Evolutionary conservation across 2,888 invertebrate species (phyloP), one percentile per base, ranked within the genome.

Genomic region (Phortica magna): DNA sequence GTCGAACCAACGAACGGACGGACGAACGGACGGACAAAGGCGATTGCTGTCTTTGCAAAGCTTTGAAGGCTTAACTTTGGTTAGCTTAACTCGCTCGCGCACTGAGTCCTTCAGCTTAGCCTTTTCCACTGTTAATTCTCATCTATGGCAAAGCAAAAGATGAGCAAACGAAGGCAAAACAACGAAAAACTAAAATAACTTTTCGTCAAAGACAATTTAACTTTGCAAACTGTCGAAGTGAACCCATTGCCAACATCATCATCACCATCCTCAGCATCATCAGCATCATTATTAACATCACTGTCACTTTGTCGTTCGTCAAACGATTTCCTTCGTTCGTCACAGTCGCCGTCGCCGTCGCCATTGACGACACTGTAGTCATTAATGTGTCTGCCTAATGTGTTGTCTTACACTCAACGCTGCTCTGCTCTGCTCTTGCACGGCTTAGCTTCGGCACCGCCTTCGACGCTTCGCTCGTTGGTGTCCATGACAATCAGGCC

Each of bases 131-230:
- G 9, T 9, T 12, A 48, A 48, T 14, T 48, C 48, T 48, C 48
- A 2, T 14, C 48, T 14, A 48, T 14, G 14, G 48, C 31, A 17
- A 10, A 7, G 65, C 1, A 65, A 5, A 65, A n/a, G 7, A 41
- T 9, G n/a, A 17, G 64, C 64, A 59, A 31, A 14, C 71, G 14
- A 71, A 42, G 17, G 43, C 67, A 67, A 59, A 53, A 53, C 12
- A 53, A 53, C 12, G 53, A 14, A 53, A 61, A 61, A 65, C 65
- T 65, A 14, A 55, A n/a, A 82, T 41, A 86, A 83, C 79, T 88
- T 88, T 85, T 83, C 87, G 85, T 85, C 88, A 82, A 84, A 85
- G 85, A 85, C 85, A 85, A 85, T 85, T 85, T 85, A 88, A 85
- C 85, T 85, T 85, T 85, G 88, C 83, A 85, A 85, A 88, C 85